Percentiles rank a stretch among this genome's conserved stretches.
Conservation (phyloP, 1,140 invertebrate species). For the Babylonia areolata region DNA sequence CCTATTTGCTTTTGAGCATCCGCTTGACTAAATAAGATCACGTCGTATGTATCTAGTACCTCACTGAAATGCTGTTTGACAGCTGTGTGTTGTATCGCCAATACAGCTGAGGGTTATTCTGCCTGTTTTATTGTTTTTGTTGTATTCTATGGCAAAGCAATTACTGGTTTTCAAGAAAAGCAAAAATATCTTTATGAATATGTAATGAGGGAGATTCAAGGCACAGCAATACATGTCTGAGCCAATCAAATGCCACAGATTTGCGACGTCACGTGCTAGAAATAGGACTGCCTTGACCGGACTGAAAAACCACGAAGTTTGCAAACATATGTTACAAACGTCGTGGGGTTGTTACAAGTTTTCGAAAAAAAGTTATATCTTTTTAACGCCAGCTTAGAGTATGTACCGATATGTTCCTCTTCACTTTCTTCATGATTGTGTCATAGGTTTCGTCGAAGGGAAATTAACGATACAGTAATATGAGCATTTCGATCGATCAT, state of each 20-base stretch:
- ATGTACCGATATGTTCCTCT: neutral
- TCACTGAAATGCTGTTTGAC: neutral
- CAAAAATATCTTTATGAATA: slow-evolving; percentile 39
- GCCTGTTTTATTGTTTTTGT: neutral
- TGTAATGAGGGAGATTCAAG: slow-evolving; percentile 27
- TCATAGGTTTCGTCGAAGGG: neutral
- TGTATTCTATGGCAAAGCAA: neutral
- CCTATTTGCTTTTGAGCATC: slow-evolving; percentile 22
- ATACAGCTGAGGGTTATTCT: neutral
- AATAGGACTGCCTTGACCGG: neutral
- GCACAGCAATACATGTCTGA: slow-evolving; percentile 34
- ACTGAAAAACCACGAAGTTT: neutral
- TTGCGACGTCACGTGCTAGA: neutral
- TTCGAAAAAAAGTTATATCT: no score
- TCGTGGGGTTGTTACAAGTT: neutral
- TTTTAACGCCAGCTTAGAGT: no score
- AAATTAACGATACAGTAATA: neutral
- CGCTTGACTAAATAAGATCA: slow-evolving; percentile 14
- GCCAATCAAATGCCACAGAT: slow-evolving; percentile 19
- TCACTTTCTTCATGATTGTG: neutral
- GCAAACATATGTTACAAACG: no score
- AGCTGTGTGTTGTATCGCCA: neutral
- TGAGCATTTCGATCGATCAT: neutral
- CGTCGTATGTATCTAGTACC: neutral
- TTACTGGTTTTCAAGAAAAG: neutral